phyloP scores from a whole-genome alignment of 2,113 vertebrate genomes.

The Scatophagus argus region DNA sequence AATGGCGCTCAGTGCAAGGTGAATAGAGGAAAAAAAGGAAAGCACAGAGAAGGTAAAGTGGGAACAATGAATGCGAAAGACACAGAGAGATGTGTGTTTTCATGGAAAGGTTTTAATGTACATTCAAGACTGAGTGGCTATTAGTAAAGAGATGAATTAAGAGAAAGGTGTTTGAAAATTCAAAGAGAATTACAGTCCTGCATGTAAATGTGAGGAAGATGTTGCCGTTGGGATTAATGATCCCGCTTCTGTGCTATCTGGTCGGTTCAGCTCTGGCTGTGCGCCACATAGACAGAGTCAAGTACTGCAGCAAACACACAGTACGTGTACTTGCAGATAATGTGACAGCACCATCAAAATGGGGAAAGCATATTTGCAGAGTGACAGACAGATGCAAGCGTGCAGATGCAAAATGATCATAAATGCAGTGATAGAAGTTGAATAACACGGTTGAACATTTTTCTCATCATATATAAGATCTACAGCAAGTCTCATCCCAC shows the following conservation, averaged over 20 bases:
- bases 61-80: constrained; percentile 19
- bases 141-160: constrained; percentile 28
- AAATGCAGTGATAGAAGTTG: neutral
- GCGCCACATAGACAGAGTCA: neutral
- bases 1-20: constrained; percentile 66
- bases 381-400: neutral
- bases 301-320: neutral
- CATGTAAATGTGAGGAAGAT: constrained; percentile 3
- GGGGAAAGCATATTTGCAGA: neutral
- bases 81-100: constrained; percentile 14
- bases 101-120: constrained; percentile 7
- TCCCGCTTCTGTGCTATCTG: neutral
- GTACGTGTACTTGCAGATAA: neutral
- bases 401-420: neutral
- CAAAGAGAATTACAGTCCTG: constrained; percentile 4
- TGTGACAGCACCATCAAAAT: neutral
- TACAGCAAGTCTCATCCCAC: neutral
- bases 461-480: neutral
- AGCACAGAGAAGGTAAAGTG: neutral
- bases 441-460: neutral
- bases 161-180: constrained; percentile 19
- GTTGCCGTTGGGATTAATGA: constrained; percentile 10
- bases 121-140: constrained; percentile 17
- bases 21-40: constrained; percentile 33
- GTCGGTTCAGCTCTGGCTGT: constrained; percentile 15